Base-by-base conservation (phyloP, 1,140 invertebrate genomes). In the Hetaerina americana region DNA sequence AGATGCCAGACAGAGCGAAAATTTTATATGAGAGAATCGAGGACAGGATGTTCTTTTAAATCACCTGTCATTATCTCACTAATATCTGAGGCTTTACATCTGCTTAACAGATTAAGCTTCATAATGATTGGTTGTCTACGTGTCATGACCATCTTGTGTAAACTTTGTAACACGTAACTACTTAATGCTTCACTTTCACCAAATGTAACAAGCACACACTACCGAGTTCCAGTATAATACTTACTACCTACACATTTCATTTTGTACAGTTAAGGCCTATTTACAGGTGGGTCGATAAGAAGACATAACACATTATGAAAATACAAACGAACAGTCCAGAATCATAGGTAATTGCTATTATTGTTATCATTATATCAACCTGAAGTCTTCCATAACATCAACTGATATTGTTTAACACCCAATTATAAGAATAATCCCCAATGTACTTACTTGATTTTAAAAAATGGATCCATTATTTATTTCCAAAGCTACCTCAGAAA, bases 251-350 rank as follows among this genome's bases (percentile, higher is more conserved):
- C 40, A 57, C 40, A 57, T 57, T 57, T 57, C 10, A 12, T 10
- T 69, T 69, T 69, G 68, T 69, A 69, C 68, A 69, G 68, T 69
- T 69, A 69, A 69, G 68, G 68, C 68, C 68, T 69, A 69, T 69
- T 18, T 69, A 69, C 68, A 69, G 28, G 28, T 69, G 68, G 68
- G 28, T 28, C 24, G 28, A 69, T 28, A 69, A 68, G 27, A 68
- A 68, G 15, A 68, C 24, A 68, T 68, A 68, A 68, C 27, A 26
- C 24, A 68, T 68, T 68, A 68, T 27, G 66, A 25, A 68, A 68
- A 68, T 26, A 68, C 24, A 26, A 27, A 68, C 66, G 26, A 68
- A 68, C 18, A 68, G 27, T 68, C 26, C 66, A 26, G 12, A 68
- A 26, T 68, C 15, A 25, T 68, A 27, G 66, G 24, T 68, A 68